Conservation (phyloP, 2,113 vertebrate species). For the Rostratula benghalensis region DNA sequence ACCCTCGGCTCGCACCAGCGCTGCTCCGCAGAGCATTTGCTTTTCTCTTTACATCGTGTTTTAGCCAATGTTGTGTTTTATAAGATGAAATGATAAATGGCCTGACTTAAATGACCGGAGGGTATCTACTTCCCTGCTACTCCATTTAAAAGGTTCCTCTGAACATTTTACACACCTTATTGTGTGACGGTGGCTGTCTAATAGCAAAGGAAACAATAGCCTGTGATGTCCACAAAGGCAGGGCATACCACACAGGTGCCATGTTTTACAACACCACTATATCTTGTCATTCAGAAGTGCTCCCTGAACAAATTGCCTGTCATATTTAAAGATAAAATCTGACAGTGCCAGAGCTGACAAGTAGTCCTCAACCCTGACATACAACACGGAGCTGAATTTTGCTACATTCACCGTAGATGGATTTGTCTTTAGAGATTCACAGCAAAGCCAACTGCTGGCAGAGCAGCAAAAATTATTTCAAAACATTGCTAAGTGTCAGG, state of each 20-base stretch:
- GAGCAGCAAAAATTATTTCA: slow-evolving; percentile 56
- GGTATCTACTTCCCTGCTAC: slow-evolving; percentile 36
- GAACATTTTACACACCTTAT: slow-evolving; percentile 62
- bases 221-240: slow-evolving; percentile 57
- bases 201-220: slow-evolving; percentile 57
- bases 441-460: slow-evolving; percentile 31
- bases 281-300: slow-evolving; percentile 68
- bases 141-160: slow-evolving; percentile 63
- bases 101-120: slow-evolving; percentile 57
- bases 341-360: slow-evolving; percentile 59
- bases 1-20: background rate
- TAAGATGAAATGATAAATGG: slow-evolving; percentile 68
- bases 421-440: slow-evolving; percentile 61
- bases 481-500: slow-evolving; percentile 46
- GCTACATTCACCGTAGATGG: slow-evolving; percentile 41
- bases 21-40: slow-evolving; percentile 26
- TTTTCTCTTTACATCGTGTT: slow-evolving; percentile 22
- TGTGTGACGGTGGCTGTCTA: slow-evolving; percentile 44
- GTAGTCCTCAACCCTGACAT: slow-evolving; percentile 54
- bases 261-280: slow-evolving; percentile 75
- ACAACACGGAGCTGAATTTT: slow-evolving; percentile 39
- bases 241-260: slow-evolving; percentile 65
- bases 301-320: slow-evolving; percentile 67
- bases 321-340: slow-evolving; percentile 68
- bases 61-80: slow-evolving; percentile 37